These are phyloP conservation scores for Peromyscus eremicus DNA, from an alignment of 2,797 vertebrate genomes.

Conservation along the genomic window DNA sequence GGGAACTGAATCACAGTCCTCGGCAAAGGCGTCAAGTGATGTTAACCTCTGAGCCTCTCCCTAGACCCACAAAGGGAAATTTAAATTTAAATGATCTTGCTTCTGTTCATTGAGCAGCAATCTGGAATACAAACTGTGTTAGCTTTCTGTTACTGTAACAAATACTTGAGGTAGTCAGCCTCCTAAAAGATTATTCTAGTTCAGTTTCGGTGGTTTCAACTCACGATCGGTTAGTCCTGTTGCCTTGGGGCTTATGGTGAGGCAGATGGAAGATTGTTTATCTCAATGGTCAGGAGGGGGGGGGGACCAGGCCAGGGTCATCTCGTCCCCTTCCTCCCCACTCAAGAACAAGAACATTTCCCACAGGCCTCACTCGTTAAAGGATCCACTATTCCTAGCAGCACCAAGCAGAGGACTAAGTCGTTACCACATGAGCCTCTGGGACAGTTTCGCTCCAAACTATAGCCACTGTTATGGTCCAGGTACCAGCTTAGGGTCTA, in stretches of 20 bases:
- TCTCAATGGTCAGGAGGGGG: not conserved
- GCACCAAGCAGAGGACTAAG: not conserved
- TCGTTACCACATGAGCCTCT: not conserved
- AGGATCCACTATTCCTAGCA: not conserved
- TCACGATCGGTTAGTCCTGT: not conserved
- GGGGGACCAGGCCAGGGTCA: not conserved
- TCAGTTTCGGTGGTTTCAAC: not conserved
- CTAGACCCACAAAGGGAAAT: not conserved
- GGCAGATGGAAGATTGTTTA: not conserved
- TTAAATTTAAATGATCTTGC: not conserved
- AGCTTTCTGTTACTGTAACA: not conserved
- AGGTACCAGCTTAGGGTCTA: not conserved
- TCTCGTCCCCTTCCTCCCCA: not conserved
- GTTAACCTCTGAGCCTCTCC: not conserved
- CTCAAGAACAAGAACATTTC: not conserved
- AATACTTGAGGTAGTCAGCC: not conserved
- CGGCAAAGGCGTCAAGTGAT: not conserved
- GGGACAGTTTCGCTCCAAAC: not conserved
- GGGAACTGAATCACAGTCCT: not conserved
- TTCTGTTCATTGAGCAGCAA: constrained; percentile 27
- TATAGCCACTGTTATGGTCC: not conserved
- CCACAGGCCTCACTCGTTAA: not conserved
- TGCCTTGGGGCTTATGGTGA: not conserved
- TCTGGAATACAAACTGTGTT: not conserved
- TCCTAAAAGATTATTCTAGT: not conserved